Conservation (phyloP, 2,113 vertebrate genomes). For the Rhegmatorhina hoffmannsi region DNA sequence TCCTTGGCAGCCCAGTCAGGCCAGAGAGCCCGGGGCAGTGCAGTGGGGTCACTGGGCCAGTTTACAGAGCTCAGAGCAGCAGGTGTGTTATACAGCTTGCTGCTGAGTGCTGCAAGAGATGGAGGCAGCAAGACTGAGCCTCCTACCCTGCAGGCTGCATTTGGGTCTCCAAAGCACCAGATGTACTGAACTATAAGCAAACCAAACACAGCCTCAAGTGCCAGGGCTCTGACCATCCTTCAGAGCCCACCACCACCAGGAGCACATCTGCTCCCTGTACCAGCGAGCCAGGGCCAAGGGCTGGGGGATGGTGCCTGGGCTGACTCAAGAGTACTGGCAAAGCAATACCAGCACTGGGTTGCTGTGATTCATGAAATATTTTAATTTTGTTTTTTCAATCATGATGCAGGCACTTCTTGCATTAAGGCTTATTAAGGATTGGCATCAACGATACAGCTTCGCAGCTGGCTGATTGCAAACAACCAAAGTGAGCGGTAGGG, state of each 20-base stretch:
- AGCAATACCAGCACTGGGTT: not conserved
- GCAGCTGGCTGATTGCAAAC: not conserved
- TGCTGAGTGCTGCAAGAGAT: not conserved
- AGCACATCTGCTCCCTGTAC: not conserved
- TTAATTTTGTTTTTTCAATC: not conserved
- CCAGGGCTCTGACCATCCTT: not conserved
- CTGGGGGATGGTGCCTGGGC: not conserved
- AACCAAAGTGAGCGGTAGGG: accelerated
- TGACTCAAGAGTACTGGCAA: constrained; percentile 15
- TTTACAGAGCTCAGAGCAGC: not conserved
- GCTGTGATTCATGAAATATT: not conserved
- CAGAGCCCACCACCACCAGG: accelerated
- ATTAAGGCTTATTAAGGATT: not conserved
- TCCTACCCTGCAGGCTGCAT: not conserved
- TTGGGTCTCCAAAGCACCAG: not conserved
- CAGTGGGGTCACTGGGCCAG: not conserved
- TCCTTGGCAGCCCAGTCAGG: not conserved
- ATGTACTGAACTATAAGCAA: not conserved
- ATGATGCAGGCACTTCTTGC: not conserved
- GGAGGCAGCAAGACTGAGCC: not conserved
- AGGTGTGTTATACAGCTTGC: not conserved
- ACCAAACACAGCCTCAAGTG: accelerated
- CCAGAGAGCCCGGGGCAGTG: not conserved
- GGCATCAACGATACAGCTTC: not conserved
- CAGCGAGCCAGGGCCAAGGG: not conserved